Base-by-base conservation (phyloP, 2,797 vertebrate genomes). In the Muraenolepis orangiensis region DNA sequence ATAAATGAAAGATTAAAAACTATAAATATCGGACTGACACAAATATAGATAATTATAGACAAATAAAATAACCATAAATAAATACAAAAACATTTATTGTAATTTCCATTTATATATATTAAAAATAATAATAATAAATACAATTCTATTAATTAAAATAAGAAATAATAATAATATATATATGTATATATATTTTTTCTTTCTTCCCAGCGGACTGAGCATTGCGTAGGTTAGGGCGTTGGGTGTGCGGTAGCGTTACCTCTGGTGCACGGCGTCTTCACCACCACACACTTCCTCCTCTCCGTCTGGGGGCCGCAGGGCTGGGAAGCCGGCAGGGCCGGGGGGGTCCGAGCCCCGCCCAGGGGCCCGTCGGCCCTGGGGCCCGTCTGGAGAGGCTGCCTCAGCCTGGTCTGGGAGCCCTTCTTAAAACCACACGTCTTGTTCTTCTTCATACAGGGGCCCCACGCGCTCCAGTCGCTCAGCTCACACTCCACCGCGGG, bases 371-470 rank as follows among this genome's bases (percentile, higher is more conserved):
- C 69, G 11, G 32, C 20, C 4, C 91, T 89, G 20, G 94, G 91
- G 66, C 90, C 89, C 66, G 94, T 94, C 16, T 92, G 92, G 31
- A 95, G 85, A 1, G 96, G 93, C 75, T 89, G 86, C 30, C 97
- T 92, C 0, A 91, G 90, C 64, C 98, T 91, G 14, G 93, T 94
- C 90, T 98, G 95, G 0, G 90, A 94, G 78, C 97, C 98, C 88
- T 95, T 96, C 92, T 95, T 96, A 91, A 98, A 99, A 83, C 97
- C 97, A 79, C 98, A 99, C 66, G 94, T 94, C 93, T 95, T 96
- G 90, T 95, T 95, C 87, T 95, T 97, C 92, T 97, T 98, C 89
- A 93, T 94, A 85, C 98, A 99, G 11, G 95, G 90, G 8, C 96
- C 93, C 97, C 98, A 99, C 0, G 90, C 91, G 71, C 96, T 95